phyloP scores from a whole-genome alignment of 2,888 invertebrate genomes.

The Melipona bicolor region DNA sequence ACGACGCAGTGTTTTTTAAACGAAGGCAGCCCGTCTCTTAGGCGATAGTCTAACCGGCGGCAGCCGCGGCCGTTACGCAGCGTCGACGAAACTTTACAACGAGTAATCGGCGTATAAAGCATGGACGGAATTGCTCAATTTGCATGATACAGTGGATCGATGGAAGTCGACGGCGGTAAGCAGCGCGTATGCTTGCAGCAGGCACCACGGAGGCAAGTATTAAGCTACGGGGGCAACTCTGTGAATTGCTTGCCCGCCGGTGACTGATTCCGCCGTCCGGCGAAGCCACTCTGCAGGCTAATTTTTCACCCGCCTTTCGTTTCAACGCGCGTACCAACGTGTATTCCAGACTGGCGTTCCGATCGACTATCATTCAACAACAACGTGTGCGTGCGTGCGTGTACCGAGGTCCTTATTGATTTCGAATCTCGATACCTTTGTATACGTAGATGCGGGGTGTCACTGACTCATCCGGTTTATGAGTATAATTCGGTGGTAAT shows the following conservation, averaged over 20 bases:
- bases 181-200: conserved; percentile 39
- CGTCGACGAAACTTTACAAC: conserved; percentile 54
- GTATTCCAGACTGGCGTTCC: not conserved
- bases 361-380: not conserved
- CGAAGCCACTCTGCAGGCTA: not conserved
- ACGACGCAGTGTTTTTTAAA: conserved; percentile 14
- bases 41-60: conserved; percentile 1
- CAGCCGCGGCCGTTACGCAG: conserved; percentile 44
- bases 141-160: conserved; percentile 59
- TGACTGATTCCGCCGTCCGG: conserved; percentile 39
- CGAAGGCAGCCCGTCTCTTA: conserved; percentile 8
- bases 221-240: conserved; percentile 30
- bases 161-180: conserved; percentile 57
- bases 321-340: not conserved
- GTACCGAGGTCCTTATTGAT: not conserved
- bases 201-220: conserved; percentile 36
- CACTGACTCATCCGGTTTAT: not conserved
- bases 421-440: not conserved
- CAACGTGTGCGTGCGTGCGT: too few relatives aligned
- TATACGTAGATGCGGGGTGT: not conserved
- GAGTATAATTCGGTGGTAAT: not conserved
- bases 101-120: conserved; percentile 55
- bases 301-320: not conserved
- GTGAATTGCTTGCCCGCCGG: conserved; percentile 43
- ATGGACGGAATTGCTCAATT: conserved; percentile 57